phyloP scores from a whole-genome alignment of 2,797 vertebrate genomes.

The Schizothorax lantsangensis region DNA sequence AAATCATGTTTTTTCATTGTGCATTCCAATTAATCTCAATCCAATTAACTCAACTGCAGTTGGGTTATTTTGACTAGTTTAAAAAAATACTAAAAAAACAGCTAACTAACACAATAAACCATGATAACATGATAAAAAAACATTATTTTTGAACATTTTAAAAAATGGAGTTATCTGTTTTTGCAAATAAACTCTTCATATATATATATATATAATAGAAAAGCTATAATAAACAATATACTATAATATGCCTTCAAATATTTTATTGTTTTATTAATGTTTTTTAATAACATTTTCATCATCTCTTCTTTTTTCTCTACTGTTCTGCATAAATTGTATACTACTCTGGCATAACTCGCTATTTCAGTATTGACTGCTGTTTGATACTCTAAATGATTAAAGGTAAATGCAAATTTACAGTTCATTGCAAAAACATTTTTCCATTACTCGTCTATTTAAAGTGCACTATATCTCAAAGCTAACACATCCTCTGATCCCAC shows the following conservation, averaged over 20 bases:
- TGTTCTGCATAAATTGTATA: neutral
- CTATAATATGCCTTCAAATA: neutral
- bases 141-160: too few relatives aligned
- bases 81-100: too few relatives aligned
- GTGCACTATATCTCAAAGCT: slow-evolving; percentile 29
- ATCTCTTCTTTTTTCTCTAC: neutral
- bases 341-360: neutral
- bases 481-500: slow-evolving; percentile 43
- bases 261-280: neutral
- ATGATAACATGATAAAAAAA: too few relatives aligned
- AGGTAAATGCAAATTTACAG: neutral
- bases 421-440: neutral
- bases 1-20: too few relatives aligned
- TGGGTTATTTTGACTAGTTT: too few relatives aligned
- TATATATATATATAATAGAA: neutral
- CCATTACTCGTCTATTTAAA: neutral
- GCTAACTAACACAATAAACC: too few relatives aligned
- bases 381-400: neutral
- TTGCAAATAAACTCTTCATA: too few relatives aligned
- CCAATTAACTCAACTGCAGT: too few relatives aligned
- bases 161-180: too few relatives aligned
- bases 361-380: neutral
- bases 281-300: neutral
- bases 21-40: too few relatives aligned
- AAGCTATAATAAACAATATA: neutral